Conservation (phyloP, 2,113 vertebrate genomes). For the Narcine bancroftii region DNA sequence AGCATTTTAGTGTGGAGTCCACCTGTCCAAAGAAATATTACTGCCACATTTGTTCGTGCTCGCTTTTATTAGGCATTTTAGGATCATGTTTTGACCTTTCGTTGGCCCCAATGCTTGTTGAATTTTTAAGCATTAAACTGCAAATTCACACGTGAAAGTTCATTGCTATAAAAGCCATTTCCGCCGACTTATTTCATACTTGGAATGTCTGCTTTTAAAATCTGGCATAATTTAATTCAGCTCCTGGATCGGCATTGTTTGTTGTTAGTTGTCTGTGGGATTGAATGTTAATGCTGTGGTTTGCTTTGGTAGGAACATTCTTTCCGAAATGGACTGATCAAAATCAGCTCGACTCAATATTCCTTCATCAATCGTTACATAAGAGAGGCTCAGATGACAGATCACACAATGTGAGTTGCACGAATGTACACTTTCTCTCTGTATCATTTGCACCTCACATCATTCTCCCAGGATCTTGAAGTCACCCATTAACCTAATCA, state of each 20-base stretch:
- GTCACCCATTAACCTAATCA: background rate
- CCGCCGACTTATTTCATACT: background rate
- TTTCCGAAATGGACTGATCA: constrained; percentile 59
- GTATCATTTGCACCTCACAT: no score
- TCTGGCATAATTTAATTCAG: background rate
- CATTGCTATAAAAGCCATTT: background rate
- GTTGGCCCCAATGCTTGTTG: background rate
- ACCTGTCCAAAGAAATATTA: background rate
- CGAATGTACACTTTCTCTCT: background rate
- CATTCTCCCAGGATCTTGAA: background rate
- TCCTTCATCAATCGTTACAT: constrained; percentile 56
- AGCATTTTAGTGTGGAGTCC: background rate
- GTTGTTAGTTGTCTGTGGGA: background rate
- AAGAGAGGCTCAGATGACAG: constrained; percentile 45
- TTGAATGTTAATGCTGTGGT: background rate
- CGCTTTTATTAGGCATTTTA: background rate
- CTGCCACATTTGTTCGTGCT: background rate
- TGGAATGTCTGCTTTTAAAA: background rate
- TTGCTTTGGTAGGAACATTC: constrained; percentile 57
- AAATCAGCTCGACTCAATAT: constrained; percentile 65
- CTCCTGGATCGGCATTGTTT: background rate
- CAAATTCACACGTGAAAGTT: background rate
- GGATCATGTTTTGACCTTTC: no score
- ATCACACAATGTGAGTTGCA: constrained; percentile 55
- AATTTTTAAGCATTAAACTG: background rate